phyloP scores from a whole-genome alignment of 2,888 invertebrate genomes.

The Lamproptera curius region DNA sequence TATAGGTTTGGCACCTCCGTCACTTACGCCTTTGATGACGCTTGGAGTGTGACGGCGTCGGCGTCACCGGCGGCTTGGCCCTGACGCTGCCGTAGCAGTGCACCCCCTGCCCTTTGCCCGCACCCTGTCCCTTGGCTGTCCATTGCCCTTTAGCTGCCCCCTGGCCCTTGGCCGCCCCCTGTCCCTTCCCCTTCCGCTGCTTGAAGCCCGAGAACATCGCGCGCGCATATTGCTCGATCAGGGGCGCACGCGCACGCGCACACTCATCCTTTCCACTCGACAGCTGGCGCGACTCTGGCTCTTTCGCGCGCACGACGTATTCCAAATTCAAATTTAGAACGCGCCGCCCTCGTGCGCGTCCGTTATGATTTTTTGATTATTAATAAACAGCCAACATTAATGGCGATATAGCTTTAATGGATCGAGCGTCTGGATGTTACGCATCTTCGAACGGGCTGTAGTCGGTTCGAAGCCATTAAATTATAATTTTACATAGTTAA shows the following conservation, averaged over 20 bases:
- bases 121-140: conserved; percentile 38
- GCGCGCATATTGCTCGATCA: conserved; percentile 36
- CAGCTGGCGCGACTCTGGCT: conserved; percentile 25
- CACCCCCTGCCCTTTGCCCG: conserved; percentile 72
- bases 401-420: conserved; percentile 51
- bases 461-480: too few relatives aligned
- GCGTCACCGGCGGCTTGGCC: conserved; percentile 78
- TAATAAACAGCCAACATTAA: conserved; percentile 55
- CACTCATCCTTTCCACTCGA: conserved; percentile 17
- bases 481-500: too few relatives aligned
- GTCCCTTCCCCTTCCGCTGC: conserved; percentile 54
- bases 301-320: conserved; percentile 62
- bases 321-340: conserved; percentile 65
- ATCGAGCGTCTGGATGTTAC: conserved; percentile 22
- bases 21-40: conserved; percentile 72
- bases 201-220: conserved; percentile 79
- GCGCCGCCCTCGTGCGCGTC: conserved; percentile 50
- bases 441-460: too few relatives aligned
- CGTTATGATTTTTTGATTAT: conserved; percentile 46
- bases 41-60: conserved; percentile 68
- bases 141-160: conserved; percentile 53
- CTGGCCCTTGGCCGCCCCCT: too few relatives aligned
- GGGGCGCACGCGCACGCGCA: conserved; percentile 25
- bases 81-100: conserved; percentile 70
- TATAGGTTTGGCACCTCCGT: too few relatives aligned